Evolutionary conservation across 92 coral and sea anemone genomes (phyloP).

Genomic region (Porites evermanni): DNA sequence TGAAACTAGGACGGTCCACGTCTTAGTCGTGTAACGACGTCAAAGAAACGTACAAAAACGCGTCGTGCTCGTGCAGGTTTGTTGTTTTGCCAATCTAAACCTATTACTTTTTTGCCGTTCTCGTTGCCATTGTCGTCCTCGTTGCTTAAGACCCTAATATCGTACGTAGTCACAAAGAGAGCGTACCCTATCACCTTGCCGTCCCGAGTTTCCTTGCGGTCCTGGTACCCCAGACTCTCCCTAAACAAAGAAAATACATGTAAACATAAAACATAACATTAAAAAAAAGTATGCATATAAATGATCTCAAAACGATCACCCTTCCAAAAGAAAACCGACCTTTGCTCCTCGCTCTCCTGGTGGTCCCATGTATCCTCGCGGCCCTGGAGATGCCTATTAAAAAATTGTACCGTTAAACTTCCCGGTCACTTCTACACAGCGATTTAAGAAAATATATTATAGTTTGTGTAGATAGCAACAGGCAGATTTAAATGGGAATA

Average conservation of each 20-base stretch:
- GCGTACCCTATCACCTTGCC: constrained; percentile 48
- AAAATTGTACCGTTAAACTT: too few species aligned
- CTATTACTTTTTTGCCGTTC: not conserved
- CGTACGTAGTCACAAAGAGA: too few species aligned
- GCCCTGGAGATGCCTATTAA: constrained; percentile 23
- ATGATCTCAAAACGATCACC: not conserved
- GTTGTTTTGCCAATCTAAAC: too few species aligned
- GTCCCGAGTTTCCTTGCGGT: constrained; percentile 24
- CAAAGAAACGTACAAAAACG: too few species aligned
- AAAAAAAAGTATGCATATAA: not conserved
- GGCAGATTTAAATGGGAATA: too few species aligned
- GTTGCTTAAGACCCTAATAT: not conserved
- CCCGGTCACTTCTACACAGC: too few species aligned
- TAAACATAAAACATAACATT: not conserved
- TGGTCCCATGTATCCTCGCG: constrained; percentile 23
- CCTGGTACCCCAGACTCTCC: constrained; percentile 26
- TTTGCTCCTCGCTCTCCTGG: constrained; percentile 23
- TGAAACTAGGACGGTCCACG: too few species aligned
- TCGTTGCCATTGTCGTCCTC: not conserved
- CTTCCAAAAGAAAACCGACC: not conserved
- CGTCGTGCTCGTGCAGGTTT: too few species aligned
- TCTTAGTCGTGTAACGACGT: too few species aligned
- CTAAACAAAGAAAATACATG: not conserved
- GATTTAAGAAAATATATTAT: too few species aligned
- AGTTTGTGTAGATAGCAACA: not conserved